Conservation (phyloP, 2,888 invertebrate species). For the Sipha maydis region DNA sequence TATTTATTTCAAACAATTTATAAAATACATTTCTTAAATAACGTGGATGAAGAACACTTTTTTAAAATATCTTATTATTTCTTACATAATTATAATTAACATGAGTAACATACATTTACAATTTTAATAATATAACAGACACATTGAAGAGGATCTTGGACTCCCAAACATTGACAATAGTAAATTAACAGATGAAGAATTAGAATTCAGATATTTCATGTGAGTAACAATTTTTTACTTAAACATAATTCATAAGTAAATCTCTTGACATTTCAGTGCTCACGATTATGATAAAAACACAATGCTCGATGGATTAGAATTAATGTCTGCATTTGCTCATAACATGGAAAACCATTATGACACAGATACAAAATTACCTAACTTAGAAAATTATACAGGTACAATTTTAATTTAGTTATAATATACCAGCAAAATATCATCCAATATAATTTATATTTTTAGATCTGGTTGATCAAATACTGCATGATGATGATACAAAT, state of each 20-base stretch:
- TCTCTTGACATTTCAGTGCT: slow-evolving; percentile 68
- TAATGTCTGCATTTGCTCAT: slow-evolving; percentile 84
- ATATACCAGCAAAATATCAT: neutral
- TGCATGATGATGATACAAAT: slow-evolving; percentile 84
- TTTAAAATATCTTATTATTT: neutral
- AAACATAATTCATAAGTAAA: neutral
- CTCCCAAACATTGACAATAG: slow-evolving; percentile 71
- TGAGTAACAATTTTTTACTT: slow-evolving; percentile 65
- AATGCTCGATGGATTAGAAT: slow-evolving; percentile 88
- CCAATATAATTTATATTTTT: slow-evolving; percentile 62
- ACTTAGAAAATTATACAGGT: slow-evolving; percentile 47
- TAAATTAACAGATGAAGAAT: slow-evolving; percentile 84
- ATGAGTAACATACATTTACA: neutral
- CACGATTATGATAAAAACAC: slow-evolving; percentile 93
- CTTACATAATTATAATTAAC: neutral
- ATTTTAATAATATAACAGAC: slow-evolving; percentile 70
- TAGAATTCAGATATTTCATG: slow-evolving; percentile 87
- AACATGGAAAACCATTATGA: slow-evolving; percentile 75
- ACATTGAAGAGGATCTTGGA: slow-evolving; percentile 81
- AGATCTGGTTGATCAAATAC: slow-evolving; percentile 88
- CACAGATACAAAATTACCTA: slow-evolving; percentile 65
- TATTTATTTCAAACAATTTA: too few species aligned
- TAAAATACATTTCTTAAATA: too few species aligned
- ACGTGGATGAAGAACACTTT: neutral
- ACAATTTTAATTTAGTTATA: neutral